These are phyloP conservation scores for Myrmecophaga tridactyla DNA, from an alignment of 2,113 vertebrate genomes.

Conservation along the genomic window DNA sequence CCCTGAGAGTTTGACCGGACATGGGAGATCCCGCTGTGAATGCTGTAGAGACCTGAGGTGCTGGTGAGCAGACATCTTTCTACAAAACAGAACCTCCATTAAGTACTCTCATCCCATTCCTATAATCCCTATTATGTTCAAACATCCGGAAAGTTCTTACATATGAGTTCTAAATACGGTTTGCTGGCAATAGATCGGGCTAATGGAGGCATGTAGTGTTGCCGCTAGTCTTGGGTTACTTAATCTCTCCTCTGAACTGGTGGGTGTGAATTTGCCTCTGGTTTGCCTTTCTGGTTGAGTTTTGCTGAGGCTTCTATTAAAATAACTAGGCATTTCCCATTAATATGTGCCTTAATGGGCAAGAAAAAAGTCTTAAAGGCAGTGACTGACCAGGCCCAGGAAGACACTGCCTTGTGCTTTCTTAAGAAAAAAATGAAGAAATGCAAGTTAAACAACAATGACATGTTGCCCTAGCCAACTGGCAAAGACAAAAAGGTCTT, in stretches of 20 bases:
- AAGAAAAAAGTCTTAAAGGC: not conserved
- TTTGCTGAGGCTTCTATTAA: not conserved
- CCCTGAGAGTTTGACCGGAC: not conserved
- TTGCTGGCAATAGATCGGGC: not conserved
- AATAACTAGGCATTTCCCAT: not conserved
- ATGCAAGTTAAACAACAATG: too few relatives aligned
- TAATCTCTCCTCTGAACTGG: not conserved
- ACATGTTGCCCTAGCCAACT: not conserved
- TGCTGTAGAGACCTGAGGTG: not conserved
- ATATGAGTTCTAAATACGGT: not conserved
- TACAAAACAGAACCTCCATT: not conserved
- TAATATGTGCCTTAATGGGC: not conserved
- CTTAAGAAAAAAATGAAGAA: not conserved
- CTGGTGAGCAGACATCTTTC: not conserved
- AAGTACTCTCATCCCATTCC: fast-evolving
- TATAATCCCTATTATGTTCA: fast-evolving
- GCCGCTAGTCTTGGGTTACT: not conserved
- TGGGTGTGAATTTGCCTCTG: not conserved
- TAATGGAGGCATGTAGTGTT: fast-evolving
- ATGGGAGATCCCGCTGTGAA: not conserved
- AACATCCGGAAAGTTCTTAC: not conserved
- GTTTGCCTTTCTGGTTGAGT: not conserved
- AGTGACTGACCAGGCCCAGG: not conserved
- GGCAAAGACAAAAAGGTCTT: not conserved
- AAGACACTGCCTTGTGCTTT: not conserved